Evolutionary conservation across 1,140 invertebrate genomes (phyloP).

Genomic region (Brachionus rubens): DNA sequence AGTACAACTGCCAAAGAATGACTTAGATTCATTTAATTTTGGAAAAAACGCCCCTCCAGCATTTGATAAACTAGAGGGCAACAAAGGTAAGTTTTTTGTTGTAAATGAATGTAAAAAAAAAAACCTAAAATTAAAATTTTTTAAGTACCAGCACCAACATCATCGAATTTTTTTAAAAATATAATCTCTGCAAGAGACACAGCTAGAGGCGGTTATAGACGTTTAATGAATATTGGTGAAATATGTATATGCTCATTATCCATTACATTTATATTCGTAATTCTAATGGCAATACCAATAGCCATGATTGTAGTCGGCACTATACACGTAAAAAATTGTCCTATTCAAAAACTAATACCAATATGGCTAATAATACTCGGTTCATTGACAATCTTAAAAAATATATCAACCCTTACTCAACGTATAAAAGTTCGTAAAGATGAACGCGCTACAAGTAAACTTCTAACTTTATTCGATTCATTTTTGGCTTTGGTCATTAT

Average conservation of each 20-base stretch:
- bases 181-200: conserved; percentile 28
- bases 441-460: not conserved
- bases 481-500: conserved; percentile 20
- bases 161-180: conserved; percentile 20
- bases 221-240: not conserved
- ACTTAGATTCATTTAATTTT: conserved; percentile 18
- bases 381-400: conserved; percentile 7
- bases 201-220: not conserved
- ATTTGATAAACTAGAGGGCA: not conserved
- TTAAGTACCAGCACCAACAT: not conserved
- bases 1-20: not conserved
- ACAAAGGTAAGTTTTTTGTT: not conserved
- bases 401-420: conserved; percentile 15
- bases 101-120: too few relatives aligned
- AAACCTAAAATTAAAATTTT: too few relatives aligned
- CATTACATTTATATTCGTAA: not conserved
- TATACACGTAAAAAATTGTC: conserved; percentile 15
- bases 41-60: not conserved
- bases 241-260: conserved; percentile 11
- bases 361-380: conserved; percentile 31
- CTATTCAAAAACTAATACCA: not conserved
- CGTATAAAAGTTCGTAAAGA: not conserved
- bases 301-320: conserved; percentile 15
- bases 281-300: conserved; percentile 38
- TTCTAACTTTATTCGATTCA: conserved; percentile 8